Evolutionary conservation across 2,113 vertebrate species (phyloP), one percentile per base, ranked within the genome.

Genomic region (Zapornia atra): DNA sequence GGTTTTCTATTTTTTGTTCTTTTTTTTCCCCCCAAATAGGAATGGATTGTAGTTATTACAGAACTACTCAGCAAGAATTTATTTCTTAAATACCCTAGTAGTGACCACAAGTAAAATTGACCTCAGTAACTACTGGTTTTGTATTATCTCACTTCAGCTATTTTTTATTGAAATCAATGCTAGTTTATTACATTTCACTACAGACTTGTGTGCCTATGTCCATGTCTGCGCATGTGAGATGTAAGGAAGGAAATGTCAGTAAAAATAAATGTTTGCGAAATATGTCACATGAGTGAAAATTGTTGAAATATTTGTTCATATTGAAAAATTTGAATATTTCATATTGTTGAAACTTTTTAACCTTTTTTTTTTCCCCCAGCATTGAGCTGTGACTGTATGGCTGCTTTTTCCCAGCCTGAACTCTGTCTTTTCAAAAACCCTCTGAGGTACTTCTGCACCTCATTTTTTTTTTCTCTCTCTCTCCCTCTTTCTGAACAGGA

Each of bases 401-500:
- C 9, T 73, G n/a, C 10, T 68, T 34, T 15, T 70, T 69, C 78
- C 19, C 34, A 70, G 8, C 25, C 42, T 61, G 9, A 81, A 19
- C 10, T 83, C 3, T 12, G 0, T 64, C 36, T 75, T 38, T 38
- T 18, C 18, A 90, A 82, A 88, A 57, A 11, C 7, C 4, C 3
- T 36, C 44, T 29, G 16, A 31, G 88, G 16, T 44, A 46, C 17
- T 46, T 18, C 44, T 46, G 44, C 19, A 24, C 1, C 5, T 46
- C 5, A 63, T 0, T 72, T 77, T 46, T 68, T 31, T 18, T 5
- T 48, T 48, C 20, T 48, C 44, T 3, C 8, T 57, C 8, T 11
- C 12, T 80, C 18, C 4, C 4, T 54, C 26, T 86, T 66, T 78
- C 31, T 0, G 0, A 53, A 8, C 50, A 72, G 14, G 15, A 60